phyloP scores from a whole-genome alignment of 2,888 invertebrate species.

The Acholoe squamosa region DNA sequence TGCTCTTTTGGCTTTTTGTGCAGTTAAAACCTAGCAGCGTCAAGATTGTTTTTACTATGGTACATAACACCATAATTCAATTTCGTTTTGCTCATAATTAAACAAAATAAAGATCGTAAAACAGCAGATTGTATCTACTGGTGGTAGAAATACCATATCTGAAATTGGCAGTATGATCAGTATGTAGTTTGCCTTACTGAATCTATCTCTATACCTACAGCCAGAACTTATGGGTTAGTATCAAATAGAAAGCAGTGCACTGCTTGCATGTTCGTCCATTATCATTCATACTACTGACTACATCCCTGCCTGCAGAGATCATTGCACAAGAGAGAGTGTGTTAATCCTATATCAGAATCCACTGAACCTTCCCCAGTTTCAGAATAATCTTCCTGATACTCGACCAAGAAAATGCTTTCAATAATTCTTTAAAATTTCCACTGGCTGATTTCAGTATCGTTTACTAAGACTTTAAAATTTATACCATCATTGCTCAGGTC shows the following conservation, averaged over 20 bases:
- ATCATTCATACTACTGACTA: constrained; percentile 19
- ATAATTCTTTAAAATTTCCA: too few species aligned
- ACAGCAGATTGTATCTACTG: neutral
- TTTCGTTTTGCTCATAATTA: too few species aligned
- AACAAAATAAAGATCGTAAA: neutral
- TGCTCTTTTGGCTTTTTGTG: too few species aligned
- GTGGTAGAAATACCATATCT: neutral
- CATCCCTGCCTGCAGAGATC: constrained; percentile 60
- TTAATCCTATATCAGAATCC: neutral
- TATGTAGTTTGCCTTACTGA: neutral
- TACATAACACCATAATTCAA: too few species aligned
- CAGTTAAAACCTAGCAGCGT: too few species aligned
- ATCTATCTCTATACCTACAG: neutral
- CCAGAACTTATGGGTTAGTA: constrained; percentile 3
- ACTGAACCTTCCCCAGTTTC: neutral
- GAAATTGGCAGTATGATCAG: neutral
- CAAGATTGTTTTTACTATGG: too few species aligned
- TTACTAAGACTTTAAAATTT: neutral
- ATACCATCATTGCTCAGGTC: neutral
- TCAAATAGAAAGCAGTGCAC: constrained; percentile 29
- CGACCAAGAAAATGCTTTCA: neutral
- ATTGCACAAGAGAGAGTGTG: constrained; percentile 47
- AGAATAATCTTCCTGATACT: neutral
- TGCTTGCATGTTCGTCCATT: neutral
- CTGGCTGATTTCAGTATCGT: too few species aligned